Base-by-base conservation (phyloP, 1,140 invertebrate genomes). In the Drosophila funebris region DNA sequence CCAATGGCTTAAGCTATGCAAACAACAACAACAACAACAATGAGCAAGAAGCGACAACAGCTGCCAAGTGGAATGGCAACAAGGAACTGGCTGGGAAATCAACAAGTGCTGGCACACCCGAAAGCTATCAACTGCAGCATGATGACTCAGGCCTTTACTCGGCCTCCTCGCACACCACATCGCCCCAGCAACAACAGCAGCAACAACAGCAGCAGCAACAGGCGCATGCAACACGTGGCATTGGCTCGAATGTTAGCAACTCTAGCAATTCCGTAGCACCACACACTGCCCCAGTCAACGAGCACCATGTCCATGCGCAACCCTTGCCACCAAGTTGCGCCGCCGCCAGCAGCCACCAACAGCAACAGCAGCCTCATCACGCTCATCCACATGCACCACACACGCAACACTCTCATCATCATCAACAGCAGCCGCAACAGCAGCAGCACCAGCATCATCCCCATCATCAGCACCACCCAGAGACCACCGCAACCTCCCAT, bases 61-160 rank as follows among this genome's bases (percentile, higher is more conserved):
- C 72, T 4, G 75, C 78, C 44, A 91, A 91, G 60, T 92, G 91
- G 91, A 91, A 91, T 76, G 90, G 90, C 1, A 76, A 39, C 8
- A 75, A 78, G 54, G 82, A 85, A 43, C 50, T 84, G 57, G 43
- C 61, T 3, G 76, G 68, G 6, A 88, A 88, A 14, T 83, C 83
- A 20, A 76, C 81, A 31, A 81, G 73, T 31, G 75, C 79, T 33
- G 76, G 76, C 20, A 91, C 90, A 2, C 89, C 89, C 4, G 84
- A 89, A 41, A 90, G 76, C 44, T 91, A 83, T 22, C 90, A 90
- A 63, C 69, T 91, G 70, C 77, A 91, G 53, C 90, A 91, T 6
- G 90, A 91, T 33, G 90, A 91, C 64, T 91, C 90, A n/a, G 90
- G 90, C 0, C 73, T 91, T 2, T 91, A 91, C 62, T 91, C 90